Evolutionary conservation across 2,888 invertebrate genomes (phyloP), one percentile per base, ranked within the genome.

Genomic region (Stenodema calcarata): DNA sequence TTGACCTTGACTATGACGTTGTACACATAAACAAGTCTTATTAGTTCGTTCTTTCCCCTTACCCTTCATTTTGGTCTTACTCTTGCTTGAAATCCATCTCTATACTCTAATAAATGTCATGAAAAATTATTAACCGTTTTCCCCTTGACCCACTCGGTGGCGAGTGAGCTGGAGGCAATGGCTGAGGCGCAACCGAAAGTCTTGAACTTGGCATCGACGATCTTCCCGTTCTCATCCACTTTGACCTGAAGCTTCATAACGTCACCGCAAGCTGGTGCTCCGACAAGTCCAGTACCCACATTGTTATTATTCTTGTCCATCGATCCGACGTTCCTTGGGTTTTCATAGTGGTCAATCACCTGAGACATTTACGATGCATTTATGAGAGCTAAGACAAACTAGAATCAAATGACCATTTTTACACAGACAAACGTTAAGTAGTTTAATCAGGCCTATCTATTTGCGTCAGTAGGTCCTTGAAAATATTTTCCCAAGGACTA

Each of bases 111-210:
- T 35, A 4, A 89, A 92, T 54, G 54, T 54, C 18, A 35, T 7
- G 7, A 4, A 50, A 16, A 50, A n/a, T 50, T 6, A 7, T 62
- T 62, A 35, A 82, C 95, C 0, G 97, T 96, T 92, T 99, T 99
- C 80, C 96, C 99, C 91, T 98, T 99, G 88, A 96, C 97, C 99
- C 97, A 99, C 92, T 96, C 99, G 50, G 97, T 99, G 88, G 97
- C 99, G 90, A 96, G 93, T n/a, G 98, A 98, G 90, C 97, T 97
- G 35, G 98, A 98, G 16, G 98, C 99, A 90, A 99, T 99, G 0
- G 99, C 99, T 69, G 99, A 99, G 18, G 99, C 99, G 91, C 99
- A 99, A 23, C 99, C 99, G 92, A 99, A 99, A 0, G 99, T 99
- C 92, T 99, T 99, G 91, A 99, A 99, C 92, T 98, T 99, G 0